These are phyloP conservation scores for Sebastes jordani DNA, from an alignment of 2,797 vertebrate species.

Conservation along the genomic window DNA sequence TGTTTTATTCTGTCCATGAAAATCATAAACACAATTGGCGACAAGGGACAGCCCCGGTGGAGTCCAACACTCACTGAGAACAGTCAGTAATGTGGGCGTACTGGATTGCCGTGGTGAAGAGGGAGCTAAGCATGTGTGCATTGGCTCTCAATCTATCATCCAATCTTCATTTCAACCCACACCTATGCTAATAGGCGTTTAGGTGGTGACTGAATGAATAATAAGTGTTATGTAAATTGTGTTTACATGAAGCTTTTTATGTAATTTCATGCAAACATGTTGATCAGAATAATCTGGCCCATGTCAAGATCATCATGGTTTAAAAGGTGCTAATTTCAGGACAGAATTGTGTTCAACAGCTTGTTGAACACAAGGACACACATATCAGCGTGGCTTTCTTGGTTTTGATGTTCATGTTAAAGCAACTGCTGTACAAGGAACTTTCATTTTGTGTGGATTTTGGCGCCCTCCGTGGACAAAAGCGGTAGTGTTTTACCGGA, in stretches of 20 bases:
- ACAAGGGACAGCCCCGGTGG: background rate
- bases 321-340: background rate
- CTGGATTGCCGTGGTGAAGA: background rate
- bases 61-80: background rate
- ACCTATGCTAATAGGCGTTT: background rate
- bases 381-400: background rate
- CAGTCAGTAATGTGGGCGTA: background rate
- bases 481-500: background rate
- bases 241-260: background rate
- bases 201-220: background rate
- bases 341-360: background rate
- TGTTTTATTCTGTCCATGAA: background rate
- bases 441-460: too few species aligned
- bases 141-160: background rate
- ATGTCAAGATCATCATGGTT: background rate
- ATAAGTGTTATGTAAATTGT: background rate
- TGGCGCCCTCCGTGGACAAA: too few species aligned
- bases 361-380: constrained; percentile 3
- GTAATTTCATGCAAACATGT: background rate
- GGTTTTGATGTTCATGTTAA: constrained; percentile 1
- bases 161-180: background rate
- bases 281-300: background rate
- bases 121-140: background rate
- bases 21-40: background rate
- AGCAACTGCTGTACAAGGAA: too few species aligned